Conservation (phyloP, 2,113 vertebrate species). For the human region DNA sequence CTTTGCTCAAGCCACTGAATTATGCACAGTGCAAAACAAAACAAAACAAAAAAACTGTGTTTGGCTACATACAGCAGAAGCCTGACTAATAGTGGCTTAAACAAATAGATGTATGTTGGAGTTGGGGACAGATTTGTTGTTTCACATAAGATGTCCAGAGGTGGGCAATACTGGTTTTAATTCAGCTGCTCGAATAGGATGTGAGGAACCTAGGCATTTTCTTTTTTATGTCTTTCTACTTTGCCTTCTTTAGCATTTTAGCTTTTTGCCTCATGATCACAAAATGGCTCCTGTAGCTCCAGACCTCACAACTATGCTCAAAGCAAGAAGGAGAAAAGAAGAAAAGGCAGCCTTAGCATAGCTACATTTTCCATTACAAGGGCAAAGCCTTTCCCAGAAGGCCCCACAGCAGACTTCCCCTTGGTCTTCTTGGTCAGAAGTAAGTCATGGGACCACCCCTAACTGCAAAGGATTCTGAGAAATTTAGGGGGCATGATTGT, state of each 20-base stretch:
- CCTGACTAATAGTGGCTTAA: background rate
- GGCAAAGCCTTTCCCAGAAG: background rate
- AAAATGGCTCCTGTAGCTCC: background rate
- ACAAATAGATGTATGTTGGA: background rate
- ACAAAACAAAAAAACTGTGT: background rate
- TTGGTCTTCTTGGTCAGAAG: background rate
- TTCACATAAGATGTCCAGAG: background rate
- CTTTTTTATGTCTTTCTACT: background rate
- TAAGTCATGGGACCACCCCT: background rate
- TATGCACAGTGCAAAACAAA: background rate
- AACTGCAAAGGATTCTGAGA: no score
- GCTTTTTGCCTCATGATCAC: background rate
- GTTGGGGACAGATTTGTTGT: background rate
- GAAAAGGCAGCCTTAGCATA: no score
- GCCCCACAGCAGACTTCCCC: background rate
- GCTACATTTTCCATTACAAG: background rate
- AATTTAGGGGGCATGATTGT: background rate
- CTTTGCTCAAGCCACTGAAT: background rate
- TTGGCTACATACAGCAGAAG: no score
- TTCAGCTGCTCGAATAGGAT: background rate
- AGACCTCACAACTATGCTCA: background rate
- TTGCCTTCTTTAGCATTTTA: background rate
- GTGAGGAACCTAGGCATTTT: background rate
- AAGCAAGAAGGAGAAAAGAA: background rate
- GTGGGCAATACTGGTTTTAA: background rate